These are phyloP conservation scores for Pteropus rufus DNA, from an alignment of 2,797 vertebrate species.

Conservation along the genomic window DNA sequence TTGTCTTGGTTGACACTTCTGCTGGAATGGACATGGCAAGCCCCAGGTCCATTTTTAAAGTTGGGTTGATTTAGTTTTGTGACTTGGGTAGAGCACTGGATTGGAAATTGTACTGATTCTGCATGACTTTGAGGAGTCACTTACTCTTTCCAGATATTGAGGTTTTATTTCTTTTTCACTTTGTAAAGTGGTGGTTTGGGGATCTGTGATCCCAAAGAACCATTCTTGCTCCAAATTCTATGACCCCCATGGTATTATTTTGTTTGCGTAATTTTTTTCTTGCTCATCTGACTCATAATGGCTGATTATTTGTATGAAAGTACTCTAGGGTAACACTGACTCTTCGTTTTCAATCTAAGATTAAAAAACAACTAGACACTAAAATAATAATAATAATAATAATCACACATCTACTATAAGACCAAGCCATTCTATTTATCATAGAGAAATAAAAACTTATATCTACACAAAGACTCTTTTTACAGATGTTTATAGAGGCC, in stretches of 20 bases:
- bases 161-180: not conserved
- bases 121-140: not conserved
- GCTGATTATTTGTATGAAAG: not conserved
- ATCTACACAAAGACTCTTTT: not conserved
- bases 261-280: not conserved
- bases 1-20: not conserved
- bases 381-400: not conserved
- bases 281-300: not conserved
- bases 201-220: not conserved
- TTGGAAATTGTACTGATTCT: not conserved
- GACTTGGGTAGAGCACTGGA: not conserved
- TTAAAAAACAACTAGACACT: not conserved
- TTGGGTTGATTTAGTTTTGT: not conserved
- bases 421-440: not conserved
- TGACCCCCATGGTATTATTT: not conserved
- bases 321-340: not conserved
- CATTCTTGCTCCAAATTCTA: not conserved
- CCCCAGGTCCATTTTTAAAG: not conserved
- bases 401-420: not conserved
- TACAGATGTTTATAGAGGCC: not conserved
- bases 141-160: not conserved
- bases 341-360: not conserved
- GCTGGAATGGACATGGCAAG: not conserved
- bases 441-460: not conserved
- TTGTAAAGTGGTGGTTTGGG: not conserved